Evolutionary conservation across 2,113 vertebrate species (phyloP).

Genomic region (Chinchilla lanigera): DNA sequence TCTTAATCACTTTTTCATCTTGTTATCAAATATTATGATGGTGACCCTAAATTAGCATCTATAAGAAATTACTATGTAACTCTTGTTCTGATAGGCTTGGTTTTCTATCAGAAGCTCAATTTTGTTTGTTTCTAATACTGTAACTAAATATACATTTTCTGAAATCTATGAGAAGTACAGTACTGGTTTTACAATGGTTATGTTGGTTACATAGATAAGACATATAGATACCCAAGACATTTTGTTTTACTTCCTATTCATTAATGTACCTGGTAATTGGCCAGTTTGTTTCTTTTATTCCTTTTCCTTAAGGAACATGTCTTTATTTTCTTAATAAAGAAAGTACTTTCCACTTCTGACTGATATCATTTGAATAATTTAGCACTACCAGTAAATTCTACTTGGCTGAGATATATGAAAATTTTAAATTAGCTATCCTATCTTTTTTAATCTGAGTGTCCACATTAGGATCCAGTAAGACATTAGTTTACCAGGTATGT

Average conservation of each 20-base stretch:
- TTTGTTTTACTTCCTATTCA: conserved; percentile 9
- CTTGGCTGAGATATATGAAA: background rate
- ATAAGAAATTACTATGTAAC: background rate
- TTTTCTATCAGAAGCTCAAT: conserved; percentile 11
- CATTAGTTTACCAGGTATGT: background rate
- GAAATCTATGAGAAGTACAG: background rate
- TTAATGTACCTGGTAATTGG: background rate
- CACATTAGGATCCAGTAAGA: background rate
- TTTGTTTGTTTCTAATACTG: background rate
- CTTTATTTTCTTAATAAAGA: conserved; percentile 38
- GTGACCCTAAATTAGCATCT: background rate
- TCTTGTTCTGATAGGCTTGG: conserved; percentile 10
- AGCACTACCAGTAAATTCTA: background rate
- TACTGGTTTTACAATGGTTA: background rate
- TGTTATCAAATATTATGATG: background rate
- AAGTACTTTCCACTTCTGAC: background rate
- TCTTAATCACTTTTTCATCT: conserved; percentile 14
- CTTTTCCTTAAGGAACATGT: background rate
- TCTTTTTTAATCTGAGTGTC: conserved; percentile 28
- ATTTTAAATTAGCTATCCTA: background rate
- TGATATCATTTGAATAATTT: background rate
- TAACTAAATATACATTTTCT: conserved; percentile 51
- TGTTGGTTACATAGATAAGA: background rate
- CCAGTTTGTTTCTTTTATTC: background rate
- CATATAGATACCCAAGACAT: background rate